phyloP scores from a whole-genome alignment of 2,888 invertebrate species.

The Calameuta idolon region DNA sequence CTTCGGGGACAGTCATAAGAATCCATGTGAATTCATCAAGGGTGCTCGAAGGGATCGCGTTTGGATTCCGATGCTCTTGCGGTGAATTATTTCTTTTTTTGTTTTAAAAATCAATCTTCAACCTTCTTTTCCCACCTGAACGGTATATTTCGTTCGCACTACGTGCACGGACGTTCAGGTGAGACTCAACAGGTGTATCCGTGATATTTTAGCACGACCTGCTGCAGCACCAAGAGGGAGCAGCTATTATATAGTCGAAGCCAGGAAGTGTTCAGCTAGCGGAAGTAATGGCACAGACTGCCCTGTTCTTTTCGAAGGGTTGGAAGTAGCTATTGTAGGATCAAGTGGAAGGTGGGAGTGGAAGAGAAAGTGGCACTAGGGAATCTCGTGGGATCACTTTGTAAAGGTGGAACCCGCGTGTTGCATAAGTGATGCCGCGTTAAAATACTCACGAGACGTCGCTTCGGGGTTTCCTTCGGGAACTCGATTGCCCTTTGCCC shows the following conservation, averaged over 20 bases:
- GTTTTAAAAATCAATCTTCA: background rate
- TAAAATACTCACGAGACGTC: conserved; percentile 52
- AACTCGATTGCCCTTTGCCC: background rate
- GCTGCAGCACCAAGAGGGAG: background rate
- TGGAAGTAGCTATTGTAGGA: background rate
- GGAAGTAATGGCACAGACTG: background rate
- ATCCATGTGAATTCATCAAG: background rate
- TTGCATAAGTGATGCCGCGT: conserved; percentile 62
- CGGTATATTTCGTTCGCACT: background rate
- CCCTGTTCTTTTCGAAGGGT: background rate
- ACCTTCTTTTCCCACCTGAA: background rate
- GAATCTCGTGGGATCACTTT: conserved; percentile 62
- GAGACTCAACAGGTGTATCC: background rate
- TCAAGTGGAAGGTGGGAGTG: background rate
- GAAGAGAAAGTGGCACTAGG: conserved; percentile 33
- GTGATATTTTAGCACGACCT: background rate
- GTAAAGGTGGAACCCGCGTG: conserved; percentile 55
- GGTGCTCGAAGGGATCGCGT: background rate
- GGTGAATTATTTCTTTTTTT: background rate
- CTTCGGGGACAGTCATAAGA: background rate
- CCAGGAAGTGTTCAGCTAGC: background rate
- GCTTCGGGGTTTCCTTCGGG: conserved; percentile 28
- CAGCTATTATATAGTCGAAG: background rate
- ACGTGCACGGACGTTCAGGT: background rate
- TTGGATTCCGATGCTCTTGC: background rate